phyloP scores from a whole-genome alignment of 2,888 invertebrate species.

The Diarsia mendica region DNA sequence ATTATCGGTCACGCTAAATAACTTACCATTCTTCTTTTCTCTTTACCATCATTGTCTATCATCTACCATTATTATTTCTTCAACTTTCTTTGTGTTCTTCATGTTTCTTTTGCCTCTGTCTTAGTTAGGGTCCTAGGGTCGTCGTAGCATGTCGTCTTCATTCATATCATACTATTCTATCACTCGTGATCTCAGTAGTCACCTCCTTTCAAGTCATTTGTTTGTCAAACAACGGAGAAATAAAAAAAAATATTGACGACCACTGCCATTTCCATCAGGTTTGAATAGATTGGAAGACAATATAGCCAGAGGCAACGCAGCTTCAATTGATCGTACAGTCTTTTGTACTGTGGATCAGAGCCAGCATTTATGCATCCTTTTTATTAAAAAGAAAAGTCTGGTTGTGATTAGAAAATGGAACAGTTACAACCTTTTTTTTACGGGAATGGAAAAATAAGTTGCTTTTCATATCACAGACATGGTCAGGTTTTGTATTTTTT shows the following conservation, averaged over 20 bases:
- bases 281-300: constrained; percentile 74
- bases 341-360: constrained; percentile 49
- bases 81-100: neutral
- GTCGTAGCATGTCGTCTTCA: neutral
- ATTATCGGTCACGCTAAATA: neutral
- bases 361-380: constrained; percentile 38
- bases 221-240: neutral
- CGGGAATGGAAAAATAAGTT: neutral
- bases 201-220: neutral
- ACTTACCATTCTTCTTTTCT: neutral
- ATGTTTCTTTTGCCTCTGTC: neutral
- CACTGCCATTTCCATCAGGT: constrained; percentile 57
- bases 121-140: neutral
- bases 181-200: neutral
- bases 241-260: constrained; percentile 42
- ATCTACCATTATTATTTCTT: constrained; percentile 15
- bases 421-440: constrained; percentile 7
- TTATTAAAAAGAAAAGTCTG: constrained; percentile 33
- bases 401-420: constrained; percentile 47
- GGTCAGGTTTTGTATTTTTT: neutral
- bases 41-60: neutral
- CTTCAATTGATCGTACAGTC: constrained; percentile 61
- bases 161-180: neutral
- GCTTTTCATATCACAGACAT: constrained; percentile 6
- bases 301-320: constrained; percentile 71